Percentiles rank a stretch among this genome's conserved stretches.
phyloP scores from a whole-genome alignment of 2,113 vertebrate species.

The Sclerurus mexicanus region DNA sequence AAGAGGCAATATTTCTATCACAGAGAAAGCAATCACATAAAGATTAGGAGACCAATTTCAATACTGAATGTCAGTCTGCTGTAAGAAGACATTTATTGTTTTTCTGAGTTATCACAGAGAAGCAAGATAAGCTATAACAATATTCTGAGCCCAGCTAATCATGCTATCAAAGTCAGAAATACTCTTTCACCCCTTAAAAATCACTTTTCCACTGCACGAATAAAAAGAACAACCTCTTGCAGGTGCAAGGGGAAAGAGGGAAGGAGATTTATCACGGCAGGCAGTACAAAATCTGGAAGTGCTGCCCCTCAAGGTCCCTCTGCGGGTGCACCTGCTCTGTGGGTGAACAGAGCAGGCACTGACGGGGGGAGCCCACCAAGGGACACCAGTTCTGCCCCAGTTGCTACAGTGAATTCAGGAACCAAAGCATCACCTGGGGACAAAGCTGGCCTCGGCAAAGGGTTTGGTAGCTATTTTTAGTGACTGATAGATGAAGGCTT shows the following conservation, averaged over 20 bases:
- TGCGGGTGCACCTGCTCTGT: fast-evolving
- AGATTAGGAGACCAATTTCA: slow-evolving; percentile 82
- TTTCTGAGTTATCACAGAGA: slow-evolving; percentile 65
- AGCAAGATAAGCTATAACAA: slow-evolving; percentile 17
- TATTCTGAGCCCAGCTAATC: slow-evolving; percentile 35
- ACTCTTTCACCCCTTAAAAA: slow-evolving; percentile 50
- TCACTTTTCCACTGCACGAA: slow-evolving; percentile 26
- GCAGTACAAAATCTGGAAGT: not conserved
- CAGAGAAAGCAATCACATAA: slow-evolving; percentile 79
- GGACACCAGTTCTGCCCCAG: not conserved
- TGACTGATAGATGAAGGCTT: not conserved
- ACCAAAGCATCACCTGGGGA: not conserved
- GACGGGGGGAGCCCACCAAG: not conserved
- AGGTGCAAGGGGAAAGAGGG: not conserved
- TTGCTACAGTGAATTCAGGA: fast-evolving
- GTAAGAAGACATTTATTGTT: slow-evolving; percentile 68
- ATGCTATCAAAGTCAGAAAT: slow-evolving; percentile 30
- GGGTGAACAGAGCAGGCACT: fast-evolving
- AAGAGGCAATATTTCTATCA: slow-evolving; percentile 81
- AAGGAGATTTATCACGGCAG: not conserved
- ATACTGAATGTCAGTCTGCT: slow-evolving; percentile 64
- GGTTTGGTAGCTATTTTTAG: not conserved
- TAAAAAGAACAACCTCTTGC: not conserved
- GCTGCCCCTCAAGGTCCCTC: not conserved
- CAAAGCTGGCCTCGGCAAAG: fast-evolving